Base-by-base conservation (phyloP, 2,797 vertebrate genomes). In the Notoglanidium macrostoma region DNA sequence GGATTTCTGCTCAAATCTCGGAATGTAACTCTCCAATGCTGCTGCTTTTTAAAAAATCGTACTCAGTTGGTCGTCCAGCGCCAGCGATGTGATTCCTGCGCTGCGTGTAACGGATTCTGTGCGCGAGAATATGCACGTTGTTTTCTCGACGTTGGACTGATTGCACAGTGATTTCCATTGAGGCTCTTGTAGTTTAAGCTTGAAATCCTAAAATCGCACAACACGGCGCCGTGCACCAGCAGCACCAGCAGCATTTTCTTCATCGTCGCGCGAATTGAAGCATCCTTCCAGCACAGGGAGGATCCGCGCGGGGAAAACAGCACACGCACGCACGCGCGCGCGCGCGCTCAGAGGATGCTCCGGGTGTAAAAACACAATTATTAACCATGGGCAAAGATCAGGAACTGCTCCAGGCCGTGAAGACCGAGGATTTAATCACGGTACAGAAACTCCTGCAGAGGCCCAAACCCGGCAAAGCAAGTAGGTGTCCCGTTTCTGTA, bases 381-480 rank as follows among this genome's bases (percentile, higher is more conserved):
- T 70, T 89, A 91, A 97, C 95, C 95, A 98, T 98, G 98, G 98
- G 98, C 95, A 98, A 98, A 95, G 98, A 99, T 95, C 98, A 98
- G 96, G 97, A 99, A 95, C 96, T 99, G 95, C 97, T 98, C 94
- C 98, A 98, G 96, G 98, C 98, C 92, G 98, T 99, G 92, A 99
- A 99, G 95, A 97, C 97, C 94, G 98, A 99, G 96, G 98, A 99
- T 95, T 93, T 98, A 92, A 95, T 97, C 93, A 96, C 97, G 92
- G 98, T 97, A 92, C 98, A 98, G 96, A 97, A 98, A 95, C 97
- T 99, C 95, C 97, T 99, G 95, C 97, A 98, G 94, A 98, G 98
- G 97, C 97, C 97, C 92, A 96, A 96, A 92, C 96, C 97, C 26
- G 97, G 97, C 92, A 98, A 98, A 96, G 97, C 98, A 95, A 98